Evolutionary conservation across 2,888 invertebrate species (phyloP), one percentile per base, ranked within the genome.

Genomic region (Phymatocera aterrima): DNA sequence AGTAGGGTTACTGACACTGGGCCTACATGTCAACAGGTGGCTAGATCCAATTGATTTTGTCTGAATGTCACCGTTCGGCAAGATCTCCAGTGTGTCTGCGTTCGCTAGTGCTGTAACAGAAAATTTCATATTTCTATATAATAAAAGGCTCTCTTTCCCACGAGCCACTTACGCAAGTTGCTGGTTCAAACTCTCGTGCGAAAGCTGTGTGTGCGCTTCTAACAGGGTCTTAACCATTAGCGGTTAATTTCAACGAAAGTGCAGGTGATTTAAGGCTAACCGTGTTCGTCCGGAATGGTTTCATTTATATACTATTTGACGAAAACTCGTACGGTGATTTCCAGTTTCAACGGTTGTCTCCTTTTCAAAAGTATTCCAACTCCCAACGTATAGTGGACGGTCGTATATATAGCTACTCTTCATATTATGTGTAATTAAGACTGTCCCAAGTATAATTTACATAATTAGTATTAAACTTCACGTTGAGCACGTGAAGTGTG

Each of bases 11-110:
- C 93, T 93, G 1, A 95, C 95, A 74, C 93, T 93, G 3, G 96
- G 95, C 84, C 94, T 93, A 89, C 97, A 97, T 4, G 96, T 96
- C 82, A 97, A 91, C 72, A 96, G 94, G 79, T 96, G 93, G 54
- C 94, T 94, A 85, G 94, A 94, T 74, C 96, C 96, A 12, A 96
- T 94, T 0, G 96, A 93, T 83, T 95, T 96, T 15, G 94, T 93
- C 88, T 95, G 95, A 78, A 93, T 92, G 78, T 94, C 92, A 84
- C 94, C 94, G 82, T 91, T 92, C 12, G 96, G 96, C 83, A 93
- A 93, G 86, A 97, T 96, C 90, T 94, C 93, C 86, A 96, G 90
- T 83, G 93, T 93, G 54, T 81, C 83, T 57, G 82, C 87, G 74
- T 83, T 83, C 75, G 83, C 83, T 74, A 79, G 78, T 46, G 83